Evolutionary conservation across 2,113 vertebrate species (phyloP), one percentile per base, ranked within the genome.

Genomic region (Hemichromis elongatus): DNA sequence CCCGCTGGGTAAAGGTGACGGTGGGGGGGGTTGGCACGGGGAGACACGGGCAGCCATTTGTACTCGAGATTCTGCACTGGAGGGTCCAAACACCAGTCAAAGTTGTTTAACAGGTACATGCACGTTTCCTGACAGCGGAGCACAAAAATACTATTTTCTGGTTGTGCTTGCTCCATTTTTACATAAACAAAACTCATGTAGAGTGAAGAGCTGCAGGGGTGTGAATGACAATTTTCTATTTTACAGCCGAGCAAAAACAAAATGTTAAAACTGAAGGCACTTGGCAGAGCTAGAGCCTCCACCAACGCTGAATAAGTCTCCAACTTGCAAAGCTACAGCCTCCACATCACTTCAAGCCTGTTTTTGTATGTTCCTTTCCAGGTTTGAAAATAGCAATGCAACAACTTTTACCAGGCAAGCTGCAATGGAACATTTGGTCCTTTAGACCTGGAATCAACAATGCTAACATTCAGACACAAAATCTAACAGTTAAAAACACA

Each of bases 1-100:
- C 86, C 88, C 81, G 80, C 26, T 7, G 66, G 42, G 68, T 94
- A 80, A 95, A 94, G 88, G 86, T 82, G 82, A 95, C 1, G 13
- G 75, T 83, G 55, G 88, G 91, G 91, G 13, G 75, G 89, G 2
- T 63, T 63, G 33, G 59, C 59, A 37, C 93, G 95, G 9, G 91
- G 89, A 86, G 92, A 95, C 75, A 95, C 93, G 10, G 94, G 94
- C 86, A 95, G 94, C 93, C 94, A 95, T 90, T 95, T 95, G 86
- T 94, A 94, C 53, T 90, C 77, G 0, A 94, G 88, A 79, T 94
- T 87, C 83, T 95, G 90, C 2, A 84, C 84, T 11, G 88, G 75
- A 50, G 93, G 93, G 40, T 93, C 92, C 90, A 95, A 78, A 86
- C 57, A n/a, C 94, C 94, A 95, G 87, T 90, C 61, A 53, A 92